Conservation (phyloP, 1,140 invertebrate genomes). For the Schmidtea mediterranea region DNA sequence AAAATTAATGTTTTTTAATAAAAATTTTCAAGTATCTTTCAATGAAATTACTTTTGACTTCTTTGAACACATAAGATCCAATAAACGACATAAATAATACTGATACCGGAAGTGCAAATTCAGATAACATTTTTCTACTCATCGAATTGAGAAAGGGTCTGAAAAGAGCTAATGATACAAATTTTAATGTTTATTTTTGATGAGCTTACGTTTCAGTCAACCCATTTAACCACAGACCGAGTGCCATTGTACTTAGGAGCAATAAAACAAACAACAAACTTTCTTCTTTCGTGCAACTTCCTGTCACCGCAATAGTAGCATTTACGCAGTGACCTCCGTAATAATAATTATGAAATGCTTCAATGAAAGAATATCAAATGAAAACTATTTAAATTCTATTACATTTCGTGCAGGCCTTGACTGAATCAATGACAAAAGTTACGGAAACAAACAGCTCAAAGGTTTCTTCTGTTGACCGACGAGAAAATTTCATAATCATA, state of each 20-base stretch:
- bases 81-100: slow-evolving; percentile 33
- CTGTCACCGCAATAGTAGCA: slow-evolving; percentile 9
- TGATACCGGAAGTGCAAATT: slow-evolving; percentile 34
- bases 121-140: slow-evolving; percentile 32
- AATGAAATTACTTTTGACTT: slow-evolving; percentile 19
- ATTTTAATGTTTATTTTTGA: not conserved
- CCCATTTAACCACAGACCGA: slow-evolving; percentile 33
- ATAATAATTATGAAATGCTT: too few relatives aligned
- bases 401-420: not conserved
- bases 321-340: too few relatives aligned
- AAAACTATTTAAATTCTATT: too few relatives aligned
- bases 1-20: not conserved
- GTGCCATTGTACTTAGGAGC: slow-evolving; percentile 35
- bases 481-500: slow-evolving; percentile 33
- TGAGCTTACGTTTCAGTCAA: slow-evolving; percentile 30
- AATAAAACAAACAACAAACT: slow-evolving; percentile 32
- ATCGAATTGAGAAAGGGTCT: slow-evolving; percentile 32
- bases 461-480: slow-evolving; percentile 35
- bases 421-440: slow-evolving; percentile 32
- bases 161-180: not conserved
- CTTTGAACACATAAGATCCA: slow-evolving; percentile 31
- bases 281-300: slow-evolving; percentile 16
- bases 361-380: too few relatives aligned
- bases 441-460: slow-evolving; percentile 35
- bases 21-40: too few relatives aligned